Percentiles rank a stretch among this genome's conserved stretches.
phyloP scores from a whole-genome alignment of 2,888 invertebrate species.

The Bombylius discolor region DNA sequence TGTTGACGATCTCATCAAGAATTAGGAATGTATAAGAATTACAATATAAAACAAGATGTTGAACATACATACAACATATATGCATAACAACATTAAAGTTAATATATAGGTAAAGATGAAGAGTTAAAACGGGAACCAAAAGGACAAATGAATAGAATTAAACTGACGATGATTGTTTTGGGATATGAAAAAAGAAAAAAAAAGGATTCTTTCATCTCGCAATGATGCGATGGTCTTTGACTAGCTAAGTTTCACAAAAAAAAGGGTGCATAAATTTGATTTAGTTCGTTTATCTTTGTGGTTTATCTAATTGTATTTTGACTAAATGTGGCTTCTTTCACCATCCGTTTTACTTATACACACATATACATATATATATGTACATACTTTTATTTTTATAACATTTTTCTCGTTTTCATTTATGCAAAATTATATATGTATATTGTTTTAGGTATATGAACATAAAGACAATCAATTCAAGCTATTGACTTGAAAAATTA shows the following conservation, averaged over 20 bases:
- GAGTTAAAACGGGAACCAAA: too few relatives aligned
- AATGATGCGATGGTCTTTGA: not conserved
- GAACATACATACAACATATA: too few relatives aligned
- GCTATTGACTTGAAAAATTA: not conserved
- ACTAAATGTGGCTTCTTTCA: not conserved
- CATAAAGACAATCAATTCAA: not conserved
- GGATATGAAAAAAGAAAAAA: not conserved
- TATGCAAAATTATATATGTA: too few relatives aligned
- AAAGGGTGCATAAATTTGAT: constrained; percentile 9
- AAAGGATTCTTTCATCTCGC: not conserved
- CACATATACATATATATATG: not conserved
- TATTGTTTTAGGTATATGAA: too few relatives aligned
- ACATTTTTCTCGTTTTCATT: too few relatives aligned
- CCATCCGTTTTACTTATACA: not conserved
- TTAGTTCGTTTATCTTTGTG: constrained; percentile 9
- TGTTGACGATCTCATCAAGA: not conserved
- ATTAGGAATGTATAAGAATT: not conserved
- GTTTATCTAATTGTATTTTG: constrained; percentile 7
- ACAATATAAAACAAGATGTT: too few relatives aligned
- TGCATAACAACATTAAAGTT: too few relatives aligned
- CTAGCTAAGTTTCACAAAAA: not conserved
- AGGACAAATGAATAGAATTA: too few relatives aligned
- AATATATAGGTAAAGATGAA: too few relatives aligned
- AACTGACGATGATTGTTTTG: too few relatives aligned
- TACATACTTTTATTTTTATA: too few relatives aligned